Conservation (phyloP, 2,888 invertebrate genomes). For the Tachina grossa region DNA sequence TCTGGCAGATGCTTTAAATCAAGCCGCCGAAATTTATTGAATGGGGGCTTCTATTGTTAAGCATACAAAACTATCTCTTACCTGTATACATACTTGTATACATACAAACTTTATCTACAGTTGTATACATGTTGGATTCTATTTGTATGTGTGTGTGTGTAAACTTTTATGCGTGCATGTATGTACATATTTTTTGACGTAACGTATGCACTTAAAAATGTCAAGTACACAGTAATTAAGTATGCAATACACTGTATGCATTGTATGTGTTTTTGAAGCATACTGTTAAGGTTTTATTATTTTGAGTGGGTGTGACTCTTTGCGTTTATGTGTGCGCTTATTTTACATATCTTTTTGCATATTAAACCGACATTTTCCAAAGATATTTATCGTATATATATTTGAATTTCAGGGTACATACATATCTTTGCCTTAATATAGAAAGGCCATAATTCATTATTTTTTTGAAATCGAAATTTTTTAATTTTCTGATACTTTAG, state of each 20-base stretch:
- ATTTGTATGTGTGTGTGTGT: background rate
- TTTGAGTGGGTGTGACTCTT: background rate
- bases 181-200: slow-evolving; percentile 30
- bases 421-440: no score
- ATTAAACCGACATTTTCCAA: background rate
- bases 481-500: no score
- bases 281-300: background rate
- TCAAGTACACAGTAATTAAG: slow-evolving; percentile 69
- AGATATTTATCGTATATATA: background rate
- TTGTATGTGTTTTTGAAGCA: background rate
- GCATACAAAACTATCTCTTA: slow-evolving; percentile 7
- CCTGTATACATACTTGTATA: background rate
- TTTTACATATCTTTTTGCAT: background rate
- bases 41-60: background rate
- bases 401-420: background rate
- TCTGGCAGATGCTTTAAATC: background rate
- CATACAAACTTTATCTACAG: no score
- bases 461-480: no score
- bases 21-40: background rate
- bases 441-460: no score
- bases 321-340: background rate
- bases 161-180: background rate
- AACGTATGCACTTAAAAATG: slow-evolving; percentile 67
- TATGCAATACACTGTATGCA: slow-evolving; percentile 43
- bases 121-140: no score